Conservation (phyloP, 1,140 invertebrate species). For the Globodera ellingtonae region DNA sequence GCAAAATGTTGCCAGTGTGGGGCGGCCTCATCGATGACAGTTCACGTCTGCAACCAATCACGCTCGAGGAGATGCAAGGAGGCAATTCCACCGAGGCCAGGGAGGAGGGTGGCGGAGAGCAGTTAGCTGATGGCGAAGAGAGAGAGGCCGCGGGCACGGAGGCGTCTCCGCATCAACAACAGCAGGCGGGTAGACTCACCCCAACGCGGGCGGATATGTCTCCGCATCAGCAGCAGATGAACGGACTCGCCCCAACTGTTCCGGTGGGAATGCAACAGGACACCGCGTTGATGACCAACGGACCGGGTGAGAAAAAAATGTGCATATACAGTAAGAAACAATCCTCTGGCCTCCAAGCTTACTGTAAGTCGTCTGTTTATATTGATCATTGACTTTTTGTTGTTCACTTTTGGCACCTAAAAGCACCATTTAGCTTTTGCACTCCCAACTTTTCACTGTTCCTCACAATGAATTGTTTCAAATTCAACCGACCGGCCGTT, state of each 20-base stretch:
- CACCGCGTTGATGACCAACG: neutral
- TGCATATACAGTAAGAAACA: neutral
- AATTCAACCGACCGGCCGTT: neutral
- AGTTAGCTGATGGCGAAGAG: neutral
- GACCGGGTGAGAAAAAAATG: conserved; percentile 2
- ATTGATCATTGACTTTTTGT: neutral
- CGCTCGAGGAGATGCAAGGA: neutral
- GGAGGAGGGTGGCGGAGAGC: neutral
- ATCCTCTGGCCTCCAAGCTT: neutral
- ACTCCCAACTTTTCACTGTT: neutral
- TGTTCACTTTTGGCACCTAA: neutral
- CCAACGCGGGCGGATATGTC: conserved; percentile 2
- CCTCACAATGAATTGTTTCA: neutral
- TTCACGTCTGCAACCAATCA: neutral
- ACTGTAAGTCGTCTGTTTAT: neutral
- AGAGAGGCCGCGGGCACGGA: neutral
- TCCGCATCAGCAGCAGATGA: neutral
- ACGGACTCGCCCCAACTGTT: neutral
- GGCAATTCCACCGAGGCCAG: neutral
- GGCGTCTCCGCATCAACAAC: conserved; percentile 25
- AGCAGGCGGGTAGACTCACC: neutral
- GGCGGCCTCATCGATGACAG: conserved; percentile 3
- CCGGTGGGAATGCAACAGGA: neutral
- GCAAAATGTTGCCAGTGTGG: conserved; percentile 3
- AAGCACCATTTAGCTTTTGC: neutral